A percentile compares a stretch with the other conserved stretches of the same genome.
Evolutionary conservation across 2,113 vertebrate genomes (phyloP).

Genomic region (Pseudorasbora parva): DNA sequence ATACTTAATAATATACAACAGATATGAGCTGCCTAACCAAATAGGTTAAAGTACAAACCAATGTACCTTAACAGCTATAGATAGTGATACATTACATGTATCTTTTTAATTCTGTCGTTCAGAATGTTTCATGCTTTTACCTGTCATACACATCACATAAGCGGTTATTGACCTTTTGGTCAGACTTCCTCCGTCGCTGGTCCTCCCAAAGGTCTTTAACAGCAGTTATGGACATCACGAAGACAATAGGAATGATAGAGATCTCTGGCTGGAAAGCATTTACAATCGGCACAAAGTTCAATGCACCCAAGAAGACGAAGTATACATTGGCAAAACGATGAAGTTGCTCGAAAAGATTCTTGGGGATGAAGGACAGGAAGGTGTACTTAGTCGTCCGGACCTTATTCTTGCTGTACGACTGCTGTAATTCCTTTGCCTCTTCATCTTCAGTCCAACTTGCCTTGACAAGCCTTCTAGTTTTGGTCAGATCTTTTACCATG

Average conservation of each 20-base stretch:
- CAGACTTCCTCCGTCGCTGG: constrained; percentile 64
- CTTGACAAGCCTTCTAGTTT: constrained; percentile 65
- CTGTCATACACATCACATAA: constrained; percentile 68
- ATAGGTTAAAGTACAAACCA: neutral
- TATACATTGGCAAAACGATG: constrained; percentile 74
- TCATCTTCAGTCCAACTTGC: constrained; percentile 56
- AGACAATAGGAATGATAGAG: constrained; percentile 61
- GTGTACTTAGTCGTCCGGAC: constrained; percentile 74
- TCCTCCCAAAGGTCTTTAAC: constrained; percentile 74
- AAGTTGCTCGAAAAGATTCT: constrained; percentile 76
- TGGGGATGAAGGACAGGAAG: constrained; percentile 73
- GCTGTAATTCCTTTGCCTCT: constrained; percentile 43
- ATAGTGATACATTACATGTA: neutral
- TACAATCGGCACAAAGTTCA: constrained; percentile 73
- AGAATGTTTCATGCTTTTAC: constrained; percentile 55
- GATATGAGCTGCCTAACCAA: neutral
- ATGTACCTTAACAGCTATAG: neutral
- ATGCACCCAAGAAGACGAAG: constrained; percentile 68
- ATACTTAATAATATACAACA: neutral
- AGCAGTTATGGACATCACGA: constrained; percentile 65
- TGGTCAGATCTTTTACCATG: constrained; percentile 26
- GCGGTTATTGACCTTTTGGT: constrained; percentile 63
- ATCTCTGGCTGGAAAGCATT: constrained; percentile 74
- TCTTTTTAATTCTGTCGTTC: neutral
- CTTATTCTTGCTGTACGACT: constrained; percentile 62